Evolutionary conservation across 2,113 vertebrate species (phyloP), one percentile per base, ranked within the genome.

Genomic region (Strix uralensis): DNA sequence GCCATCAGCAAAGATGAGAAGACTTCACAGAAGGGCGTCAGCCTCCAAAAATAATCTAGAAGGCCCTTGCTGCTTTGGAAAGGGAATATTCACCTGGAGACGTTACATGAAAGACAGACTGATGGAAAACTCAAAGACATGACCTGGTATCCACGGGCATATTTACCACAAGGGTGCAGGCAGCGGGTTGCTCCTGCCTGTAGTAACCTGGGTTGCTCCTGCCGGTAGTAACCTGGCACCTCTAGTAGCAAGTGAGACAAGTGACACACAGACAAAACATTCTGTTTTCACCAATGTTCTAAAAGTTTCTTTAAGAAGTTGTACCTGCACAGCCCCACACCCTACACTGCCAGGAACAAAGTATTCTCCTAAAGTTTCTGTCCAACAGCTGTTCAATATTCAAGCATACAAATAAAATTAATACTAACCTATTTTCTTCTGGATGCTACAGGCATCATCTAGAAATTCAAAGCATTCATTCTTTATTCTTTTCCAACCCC

Each of bases 81-180:
- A 34, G 36, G 42, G 47, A 62, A 27, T 2, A 46, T 5, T 22
- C 38, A 73, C 79, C 66, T 58, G 54, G 52, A 66, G 69, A 12
- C 16, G 46, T 6, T 8, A 17, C n/a, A 7, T 0, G 2, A 40
- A 27, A 23, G 62, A 12, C 20, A 26, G 46, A 7, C 11, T 4
- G 34, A 26, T 7, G 21, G 23, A 8, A 9, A 52, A 46, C 9
- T 6, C 3, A 1, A 17, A 52, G 55, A 22, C 61, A 30, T 1
- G 1, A 63, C 29, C 51, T 27, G n/a, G 36, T 32, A 34, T 2
- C 44, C 62, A 40, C 0, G 0, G 29, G 36, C 5, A 0, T 2
- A 36, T 34, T 59, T 11, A 46, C 20, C 51, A 26, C 2, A 2
- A 27, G 30, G 82, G 40, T 25, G 25, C 55, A 44, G 27, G 7